Base-by-base conservation (phyloP, 37 sponge, comb jelly and placozoan genomes). In the Dysidea cf. avara region DNA sequence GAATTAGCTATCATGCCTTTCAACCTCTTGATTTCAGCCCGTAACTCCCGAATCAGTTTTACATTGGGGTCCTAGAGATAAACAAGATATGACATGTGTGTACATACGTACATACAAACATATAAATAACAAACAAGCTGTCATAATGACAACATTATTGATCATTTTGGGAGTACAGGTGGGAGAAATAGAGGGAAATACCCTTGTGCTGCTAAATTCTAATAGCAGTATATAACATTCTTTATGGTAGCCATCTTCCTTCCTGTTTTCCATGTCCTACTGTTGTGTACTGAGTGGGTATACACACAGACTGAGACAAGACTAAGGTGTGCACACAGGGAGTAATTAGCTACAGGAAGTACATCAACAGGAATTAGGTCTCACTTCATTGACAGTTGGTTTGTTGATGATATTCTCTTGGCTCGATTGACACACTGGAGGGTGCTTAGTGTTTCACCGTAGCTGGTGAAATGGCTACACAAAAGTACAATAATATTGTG, bases 371-470 rank as follows among this genome's bases (percentile, higher is more conserved):
- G n/a, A 43, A 12, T 5, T 12, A 43, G 25, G 2, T 39, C 55
- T 0, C 22, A 90, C 91, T 74, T 94, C 95, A 79, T 94, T 94
- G 37, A 94, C 84, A n/a, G 58, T 63, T 13, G 95, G 90, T 31
- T 77, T 85, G 83, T 94, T 94, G 56, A 81, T 52, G 30, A 94
- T 86, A 56, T 79, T 73, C n/a, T n/a, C 78, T 89, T 89, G 17
- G 95, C 95, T 53, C 87, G 71, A 77, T 81, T 86, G 51, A 90
- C 84, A 61, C 86, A 94, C 6, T 87, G 58, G 51, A 94, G 75
- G 32, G 95, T 89, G 72, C 90, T 89, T 34, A 94, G 67, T 1
- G 90, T 78, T 73, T 94, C 95, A 36, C 77, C 80, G 76, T 89
- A 89, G 87, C 72, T 53, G 95, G 95, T 16, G 95, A 94, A 2